phyloP scores from a whole-genome alignment of 2,113 vertebrate species.

The Hydrochoerus hydrochaeris region DNA sequence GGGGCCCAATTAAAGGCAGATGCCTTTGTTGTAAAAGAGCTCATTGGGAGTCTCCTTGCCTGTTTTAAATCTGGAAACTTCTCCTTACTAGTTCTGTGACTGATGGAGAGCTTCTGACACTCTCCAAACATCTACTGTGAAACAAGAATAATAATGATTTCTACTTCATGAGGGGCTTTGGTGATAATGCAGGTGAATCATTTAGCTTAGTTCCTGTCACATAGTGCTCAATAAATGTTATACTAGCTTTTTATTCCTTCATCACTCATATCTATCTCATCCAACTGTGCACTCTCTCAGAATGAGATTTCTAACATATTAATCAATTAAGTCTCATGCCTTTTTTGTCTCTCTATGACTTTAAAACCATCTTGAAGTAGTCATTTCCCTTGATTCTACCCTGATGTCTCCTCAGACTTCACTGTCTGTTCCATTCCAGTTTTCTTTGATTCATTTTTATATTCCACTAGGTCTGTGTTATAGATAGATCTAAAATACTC shows the following conservation, averaged over 20 bases:
- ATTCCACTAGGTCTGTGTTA: not conserved
- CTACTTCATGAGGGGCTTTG: not conserved
- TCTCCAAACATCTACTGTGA: not conserved
- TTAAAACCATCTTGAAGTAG: not conserved
- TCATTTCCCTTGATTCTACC: not conserved
- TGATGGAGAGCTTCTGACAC: not conserved
- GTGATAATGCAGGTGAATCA: conserved; percentile 40
- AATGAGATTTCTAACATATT: conserved; percentile 28
- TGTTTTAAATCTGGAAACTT: not conserved
- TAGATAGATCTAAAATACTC: not conserved
- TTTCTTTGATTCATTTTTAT: not conserved
- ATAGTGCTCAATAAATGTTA: conserved; percentile 72
- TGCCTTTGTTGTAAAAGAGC: not conserved
- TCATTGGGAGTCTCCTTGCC: not conserved
- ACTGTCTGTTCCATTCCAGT: not conserved
- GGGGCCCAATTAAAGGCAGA: too few relatives aligned
- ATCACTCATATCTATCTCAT: conserved; percentile 21
- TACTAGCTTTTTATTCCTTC: conserved; percentile 57
- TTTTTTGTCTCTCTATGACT: not conserved
- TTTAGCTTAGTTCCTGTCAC: conserved; percentile 43
- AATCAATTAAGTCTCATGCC: not conserved
- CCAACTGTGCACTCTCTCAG: not conserved
- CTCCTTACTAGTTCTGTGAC: not conserved
- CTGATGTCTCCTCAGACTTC: not conserved
- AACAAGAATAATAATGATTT: conserved; percentile 45